Percentiles rank a stretch among this genome's conserved stretches.
phyloP scores from a whole-genome alignment of 1,140 invertebrate species.

The Drosophila busckii region DNA sequence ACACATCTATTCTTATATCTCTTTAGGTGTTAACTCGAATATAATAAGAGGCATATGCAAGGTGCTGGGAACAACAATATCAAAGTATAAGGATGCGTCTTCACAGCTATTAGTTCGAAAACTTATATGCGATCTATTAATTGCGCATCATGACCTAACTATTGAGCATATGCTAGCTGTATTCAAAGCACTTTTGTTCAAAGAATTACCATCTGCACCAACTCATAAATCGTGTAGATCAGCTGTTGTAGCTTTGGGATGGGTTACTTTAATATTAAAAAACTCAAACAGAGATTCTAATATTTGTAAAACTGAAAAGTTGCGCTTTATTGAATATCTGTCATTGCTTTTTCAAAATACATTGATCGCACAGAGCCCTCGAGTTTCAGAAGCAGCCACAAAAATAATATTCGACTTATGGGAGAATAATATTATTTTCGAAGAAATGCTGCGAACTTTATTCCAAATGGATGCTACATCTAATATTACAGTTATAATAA shows the following conservation, averaged over 20 bases:
- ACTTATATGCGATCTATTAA: conserved; percentile 84
- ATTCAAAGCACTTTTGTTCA: conserved; percentile 82
- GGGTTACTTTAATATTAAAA: conserved; percentile 53
- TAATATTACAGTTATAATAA: conserved; percentile 52
- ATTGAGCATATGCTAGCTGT: conserved; percentile 84
- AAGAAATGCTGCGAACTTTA: conserved; percentile 36
- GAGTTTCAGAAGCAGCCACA: conserved; percentile 55
- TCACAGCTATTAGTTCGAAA: conserved; percentile 87
- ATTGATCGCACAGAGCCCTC: conserved; percentile 36
- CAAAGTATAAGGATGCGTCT: conserved; percentile 87
- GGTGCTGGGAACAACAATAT: conserved; percentile 85
- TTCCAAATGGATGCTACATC: conserved; percentile 57
- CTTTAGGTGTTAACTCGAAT: conserved; percentile 87
- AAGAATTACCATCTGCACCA: conserved; percentile 83
- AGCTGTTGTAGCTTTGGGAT: conserved; percentile 59
- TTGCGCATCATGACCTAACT: conserved; percentile 84
- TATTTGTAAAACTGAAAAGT: conserved; percentile 63
- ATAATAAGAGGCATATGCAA: conserved; percentile 89
- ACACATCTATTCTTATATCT: not conserved
- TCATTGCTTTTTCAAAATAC: conserved; percentile 59
- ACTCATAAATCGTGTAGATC: conserved; percentile 82
- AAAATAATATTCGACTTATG: conserved; percentile 64
- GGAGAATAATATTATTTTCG: conserved; percentile 54
- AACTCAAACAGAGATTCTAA: conserved; percentile 44
- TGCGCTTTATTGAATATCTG: conserved; percentile 56